Evolutionary conservation across 2,113 vertebrate genomes (phyloP).

Genomic region (Mixornis gularis): DNA sequence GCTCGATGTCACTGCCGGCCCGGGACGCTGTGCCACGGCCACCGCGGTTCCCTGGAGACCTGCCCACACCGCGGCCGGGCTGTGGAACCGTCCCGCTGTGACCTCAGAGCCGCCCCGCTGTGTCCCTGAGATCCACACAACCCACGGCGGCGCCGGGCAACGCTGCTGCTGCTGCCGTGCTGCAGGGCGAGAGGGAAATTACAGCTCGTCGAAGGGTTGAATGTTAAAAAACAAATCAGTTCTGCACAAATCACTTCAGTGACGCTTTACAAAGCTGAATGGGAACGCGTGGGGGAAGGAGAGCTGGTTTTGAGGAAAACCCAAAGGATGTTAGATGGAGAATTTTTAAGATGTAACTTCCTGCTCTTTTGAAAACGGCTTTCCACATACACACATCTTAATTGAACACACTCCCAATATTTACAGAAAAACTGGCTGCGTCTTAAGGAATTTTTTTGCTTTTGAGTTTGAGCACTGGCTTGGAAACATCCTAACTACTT

Average conservation of each 20-base stretch:
- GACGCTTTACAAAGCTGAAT: neutral
- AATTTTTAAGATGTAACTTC: neutral
- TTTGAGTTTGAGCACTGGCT: accelerated
- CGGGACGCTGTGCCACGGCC: accelerated
- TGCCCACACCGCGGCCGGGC: accelerated
- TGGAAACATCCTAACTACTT: neutral
- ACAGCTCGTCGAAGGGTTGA: accelerated
- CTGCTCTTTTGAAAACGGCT: neutral
- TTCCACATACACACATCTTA: neutral
- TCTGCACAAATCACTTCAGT: neutral
- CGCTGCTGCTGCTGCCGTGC: accelerated
- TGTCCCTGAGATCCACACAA: accelerated
- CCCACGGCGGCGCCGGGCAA: accelerated
- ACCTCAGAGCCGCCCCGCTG: neutral
- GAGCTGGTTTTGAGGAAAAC: neutral
- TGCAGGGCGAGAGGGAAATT: no score
- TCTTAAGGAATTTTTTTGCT: neutral
- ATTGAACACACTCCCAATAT: accelerated
- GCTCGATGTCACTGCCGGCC: neutral
- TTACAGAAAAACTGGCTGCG: neutral
- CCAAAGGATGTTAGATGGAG: accelerated
- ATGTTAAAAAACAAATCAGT: neutral
- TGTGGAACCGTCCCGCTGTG: neutral
- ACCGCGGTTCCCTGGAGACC: neutral
- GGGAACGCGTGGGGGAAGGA: neutral